These are phyloP conservation scores for Sterna hirundo DNA, from an alignment of 2,113 vertebrate species.

Conservation along the genomic window DNA sequence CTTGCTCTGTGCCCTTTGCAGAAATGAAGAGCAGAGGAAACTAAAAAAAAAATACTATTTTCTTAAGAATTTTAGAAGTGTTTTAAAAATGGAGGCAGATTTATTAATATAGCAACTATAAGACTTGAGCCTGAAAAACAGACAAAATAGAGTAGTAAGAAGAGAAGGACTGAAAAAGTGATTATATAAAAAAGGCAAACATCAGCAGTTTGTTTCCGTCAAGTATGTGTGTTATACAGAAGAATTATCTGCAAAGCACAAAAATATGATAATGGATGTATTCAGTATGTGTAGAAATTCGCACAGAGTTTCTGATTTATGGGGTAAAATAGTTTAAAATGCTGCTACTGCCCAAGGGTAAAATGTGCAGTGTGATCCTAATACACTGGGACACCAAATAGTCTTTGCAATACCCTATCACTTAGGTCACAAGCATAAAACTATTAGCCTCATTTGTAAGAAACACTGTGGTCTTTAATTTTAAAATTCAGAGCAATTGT, in stretches of 20 bases:
- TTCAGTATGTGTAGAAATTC: not conserved
- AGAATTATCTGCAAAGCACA: not conserved
- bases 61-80: not conserved
- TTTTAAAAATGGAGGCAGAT: not conserved
- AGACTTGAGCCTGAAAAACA: not conserved
- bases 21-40: not conserved
- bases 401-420: not conserved
- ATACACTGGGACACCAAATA: not conserved
- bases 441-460: not conserved
- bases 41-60: not conserved
- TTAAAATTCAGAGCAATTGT: not conserved
- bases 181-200: not conserved
- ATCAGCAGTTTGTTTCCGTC: not conserved
- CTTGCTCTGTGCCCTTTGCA: not conserved
- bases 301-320: not conserved
- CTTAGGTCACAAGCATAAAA: not conserved
- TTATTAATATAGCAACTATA: fast-evolving
- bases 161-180: not conserved
- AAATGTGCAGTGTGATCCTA: not conserved
- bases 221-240: not conserved
- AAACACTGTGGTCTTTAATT: not conserved
- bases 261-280: not conserved
- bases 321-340: not conserved
- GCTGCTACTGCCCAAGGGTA: not conserved
- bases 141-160: not conserved